Evolutionary conservation across 2,888 invertebrate genomes (phyloP), one percentile per base, ranked within the genome.

Genomic region (Tipula vernalis): DNA sequence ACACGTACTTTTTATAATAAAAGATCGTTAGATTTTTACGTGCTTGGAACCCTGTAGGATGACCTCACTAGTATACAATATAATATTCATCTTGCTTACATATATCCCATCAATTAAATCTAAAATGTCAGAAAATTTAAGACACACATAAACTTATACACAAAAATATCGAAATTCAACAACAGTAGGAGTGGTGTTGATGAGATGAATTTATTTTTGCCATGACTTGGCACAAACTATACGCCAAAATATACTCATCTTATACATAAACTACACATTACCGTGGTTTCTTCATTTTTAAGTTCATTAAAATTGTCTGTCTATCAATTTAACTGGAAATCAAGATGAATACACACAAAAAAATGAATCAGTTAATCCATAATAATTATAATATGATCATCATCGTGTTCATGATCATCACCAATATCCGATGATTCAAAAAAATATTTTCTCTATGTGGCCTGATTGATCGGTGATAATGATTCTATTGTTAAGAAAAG

Each of bases 181-280:
- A 71, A 71, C 71, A 71, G 71, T 71, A 71, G 71, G 71, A 71
- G 71, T 71, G 71, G 71, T 71, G 71, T 71, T 71, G 71, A 71
- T 71, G 71, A 71, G 71, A 71, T 71, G 71, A 71, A 28, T 71
- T 71, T 71, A 71, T 71, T 71, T 71, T 28, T 71, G 71, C 71
- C 71, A 71, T 71, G 71, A 71, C 28, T 18, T 71, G 18, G 71
- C 71, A 71, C 12, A 71, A 57, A 57, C 15, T 6, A 57, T 18
- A 57, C 57, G 57, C 57, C 57, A 57, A 71, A 51, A 71, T 71
- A 71, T 15, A 57, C n/a, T 6, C 51, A 57, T 5, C 51, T 57
- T 18, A 3, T 28, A 28, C 4, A 71, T 71, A 71, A 71, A 71
- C 28, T 71, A 71, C 71, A 71, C 28, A 28, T 71, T 28, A 28